Evolutionary conservation across 2,888 invertebrate species (phyloP).

Genomic region (Sceliomorpha sp.): DNA sequence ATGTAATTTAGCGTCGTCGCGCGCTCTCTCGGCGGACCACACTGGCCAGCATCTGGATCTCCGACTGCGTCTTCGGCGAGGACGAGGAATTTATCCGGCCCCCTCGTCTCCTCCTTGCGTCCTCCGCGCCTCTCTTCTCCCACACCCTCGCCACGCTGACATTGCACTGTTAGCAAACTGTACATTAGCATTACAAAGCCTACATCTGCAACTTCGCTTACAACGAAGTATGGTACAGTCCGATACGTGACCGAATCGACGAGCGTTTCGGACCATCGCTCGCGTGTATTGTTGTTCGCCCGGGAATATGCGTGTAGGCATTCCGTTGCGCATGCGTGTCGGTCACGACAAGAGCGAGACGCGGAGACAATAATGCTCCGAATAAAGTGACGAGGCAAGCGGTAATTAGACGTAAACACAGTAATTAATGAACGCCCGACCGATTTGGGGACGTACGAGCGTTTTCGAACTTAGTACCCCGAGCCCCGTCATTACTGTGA

Average conservation of each 20-base stretch:
- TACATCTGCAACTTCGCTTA: slow-evolving; percentile 65
- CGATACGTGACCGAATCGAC: slow-evolving; percentile 12
- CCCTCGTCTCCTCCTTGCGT: background rate
- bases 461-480: slow-evolving; percentile 60
- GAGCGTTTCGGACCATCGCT: background rate
- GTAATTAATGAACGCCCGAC: slow-evolving; percentile 65
- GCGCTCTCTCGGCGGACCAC: slow-evolving; percentile 25
- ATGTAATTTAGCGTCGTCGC: slow-evolving; percentile 40
- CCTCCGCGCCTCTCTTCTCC: slow-evolving; percentile 5
- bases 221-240: slow-evolving; percentile 13
- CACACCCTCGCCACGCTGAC: slow-evolving; percentile 20
- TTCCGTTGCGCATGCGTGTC: slow-evolving; percentile 11
- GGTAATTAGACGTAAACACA: slow-evolving; percentile 69
- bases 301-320: slow-evolving; percentile 4
- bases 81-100: slow-evolving; percentile 19
- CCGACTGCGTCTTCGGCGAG: slow-evolving; percentile 12
- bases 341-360: slow-evolving; percentile 22
- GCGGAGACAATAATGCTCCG: slow-evolving; percentile 42
- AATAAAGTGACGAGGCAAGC: slow-evolving; percentile 45
- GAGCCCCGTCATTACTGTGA: slow-evolving; percentile 63
- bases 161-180: slow-evolving; percentile 54
- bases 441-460: slow-evolving; percentile 63
- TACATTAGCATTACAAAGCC: slow-evolving; percentile 65
- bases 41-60: slow-evolving; percentile 24
- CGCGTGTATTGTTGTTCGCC: slow-evolving; percentile 11